Evolutionary conservation across 2,888 invertebrate genomes (phyloP), one percentile per base, ranked within the genome.

Genomic region (Diogma glabrata): DNA sequence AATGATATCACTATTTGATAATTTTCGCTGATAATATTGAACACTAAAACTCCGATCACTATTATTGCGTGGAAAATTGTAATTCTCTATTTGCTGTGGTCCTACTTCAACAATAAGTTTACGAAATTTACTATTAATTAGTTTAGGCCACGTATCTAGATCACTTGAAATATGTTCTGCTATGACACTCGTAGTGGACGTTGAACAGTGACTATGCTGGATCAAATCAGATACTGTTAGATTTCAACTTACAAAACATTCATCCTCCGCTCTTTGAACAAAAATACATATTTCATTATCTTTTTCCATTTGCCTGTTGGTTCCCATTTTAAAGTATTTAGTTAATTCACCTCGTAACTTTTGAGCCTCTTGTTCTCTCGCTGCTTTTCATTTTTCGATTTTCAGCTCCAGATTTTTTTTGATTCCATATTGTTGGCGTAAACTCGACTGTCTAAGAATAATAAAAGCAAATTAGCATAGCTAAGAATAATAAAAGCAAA

Each of bases 1-100:
- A n/a, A n/a, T n/a, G 33, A 33, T 33, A 33, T 33, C 33, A 33
- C 33, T 14, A 33, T 33, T 33, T 33, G 33, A 33, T 33, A 33
- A 6, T 33, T 33, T 33, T 33, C 33, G 33, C 33, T 33, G 33
- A 33, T 33, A 33, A 33, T 33, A 33, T 8, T 33, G 33, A 33
- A 33, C 9, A 33, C 33, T 33, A 7, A 33, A 33, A 8, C 4
- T 33, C 33, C 33, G 33, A 33, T 14, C 33, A 7, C 33, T 33
- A n/a, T n/a, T n/a, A 33, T 33, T 33, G 10, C 33, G 4, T 33
- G 33, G 10, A 33, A 33, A 33, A 33, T 33, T 4, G 33, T 33
- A 33, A 7, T 33, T 10, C 33, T 33, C 10, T 4, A 33, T 33
- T 33, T 33, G 33, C 33, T 33, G 33, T 33, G 33, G 33, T 6